Evolutionary conservation across 2,888 invertebrate genomes (phyloP), one percentile per base, ranked within the genome.

Genomic region (Luperina testacea): DNA sequence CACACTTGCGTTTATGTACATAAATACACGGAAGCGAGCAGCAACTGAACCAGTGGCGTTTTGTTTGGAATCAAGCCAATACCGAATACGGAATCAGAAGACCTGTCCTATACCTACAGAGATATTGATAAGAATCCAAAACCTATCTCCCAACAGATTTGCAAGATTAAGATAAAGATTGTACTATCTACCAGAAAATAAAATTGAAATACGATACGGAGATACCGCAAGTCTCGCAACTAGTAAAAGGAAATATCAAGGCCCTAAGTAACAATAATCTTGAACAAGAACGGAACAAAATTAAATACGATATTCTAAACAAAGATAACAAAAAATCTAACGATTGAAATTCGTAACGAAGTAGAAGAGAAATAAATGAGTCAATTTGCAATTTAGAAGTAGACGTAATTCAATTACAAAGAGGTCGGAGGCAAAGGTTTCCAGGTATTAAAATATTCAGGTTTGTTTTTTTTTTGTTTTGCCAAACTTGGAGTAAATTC

Each of bases 331-430:
- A 57, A 68, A 68, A 80, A 42, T 59, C 24, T 38, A 81, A 57
- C 51, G 20, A 72, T 67, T 53, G 63, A 78, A 78, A 80, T 79
- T 84, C 68, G 77, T 78, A 77, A 80, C 87, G 53, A 87, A 85
- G 75, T 70, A 67, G 65, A 78, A 77, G 78, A 90, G 87, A 90
- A 90, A 86, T 88, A 88, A 93, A 92, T 90, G 90, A 91, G 89
- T 84, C 91, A 92, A 94, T 94, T 93, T 93, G 91, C 91, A 94
- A 93, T 94, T 93, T 92, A 91, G 89, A 91, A 87, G 86, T 82
- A 78, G 88, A 91, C 88, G 91, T 92, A 93, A 94, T 94, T 94
- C 90, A 93, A 94, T 93, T 92, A 80, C 80, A 78, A 80, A 77
- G 85, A 88, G 89, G 90, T 89, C 88, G 89, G 86, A 88, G 84